These are phyloP conservation scores for Sapayoa aenigma DNA, from an alignment of 2,113 vertebrate genomes.

Conservation along the genomic window DNA sequence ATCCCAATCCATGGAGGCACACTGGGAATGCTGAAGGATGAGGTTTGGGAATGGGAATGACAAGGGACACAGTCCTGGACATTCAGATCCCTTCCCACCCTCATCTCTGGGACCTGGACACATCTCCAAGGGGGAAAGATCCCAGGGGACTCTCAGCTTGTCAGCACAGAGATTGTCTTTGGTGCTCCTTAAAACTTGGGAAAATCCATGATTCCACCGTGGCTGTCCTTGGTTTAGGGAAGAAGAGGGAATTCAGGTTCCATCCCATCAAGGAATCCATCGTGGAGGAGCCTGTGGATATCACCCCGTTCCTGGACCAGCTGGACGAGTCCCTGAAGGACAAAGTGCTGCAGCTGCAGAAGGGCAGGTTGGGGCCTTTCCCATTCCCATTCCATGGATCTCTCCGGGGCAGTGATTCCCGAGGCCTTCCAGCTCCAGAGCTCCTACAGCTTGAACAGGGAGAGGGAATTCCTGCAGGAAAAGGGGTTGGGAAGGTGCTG, in stretches of 20 bases:
- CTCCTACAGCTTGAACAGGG: no score
- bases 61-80: rapidly evolving
- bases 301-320: conserved; percentile 92
- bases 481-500: neutral
- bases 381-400: neutral
- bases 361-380: conserved; percentile 80
- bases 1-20: neutral
- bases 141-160: neutral
- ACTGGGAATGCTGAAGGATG: neutral
- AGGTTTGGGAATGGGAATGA: neutral
- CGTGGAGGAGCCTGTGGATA: conserved; percentile 91
- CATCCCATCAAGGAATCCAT: conserved; percentile 93
- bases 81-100: neutral
- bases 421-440: no score
- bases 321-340: conserved; percentile 91
- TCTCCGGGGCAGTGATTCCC: no score
- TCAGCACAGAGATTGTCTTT: neutral
- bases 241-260: conserved; percentile 94
- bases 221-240: conserved; percentile 70
- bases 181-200: neutral
- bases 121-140: neutral
- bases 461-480: neutral
- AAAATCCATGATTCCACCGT: rapidly evolving
- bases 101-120: rapidly evolving
- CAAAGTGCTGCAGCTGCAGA: conserved; percentile 92